Evolutionary conservation across 2,113 vertebrate species (phyloP).

Genomic region (Amazona guildingii): DNA sequence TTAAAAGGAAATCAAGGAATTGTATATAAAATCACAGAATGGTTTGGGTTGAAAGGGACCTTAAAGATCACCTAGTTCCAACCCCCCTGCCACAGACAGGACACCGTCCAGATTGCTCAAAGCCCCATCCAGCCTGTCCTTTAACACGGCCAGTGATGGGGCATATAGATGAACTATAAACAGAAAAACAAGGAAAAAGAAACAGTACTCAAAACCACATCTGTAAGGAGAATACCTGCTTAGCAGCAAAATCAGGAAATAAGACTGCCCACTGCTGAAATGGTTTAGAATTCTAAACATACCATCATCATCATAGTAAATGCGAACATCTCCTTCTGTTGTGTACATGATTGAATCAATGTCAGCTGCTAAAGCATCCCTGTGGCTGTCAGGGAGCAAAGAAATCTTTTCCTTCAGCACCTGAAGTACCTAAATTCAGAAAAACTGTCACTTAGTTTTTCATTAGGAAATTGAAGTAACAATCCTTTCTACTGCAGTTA

Average conservation of each 20-base stretch:
- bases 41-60: background rate
- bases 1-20: background rate
- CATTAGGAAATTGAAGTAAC: background rate
- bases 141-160: background rate
- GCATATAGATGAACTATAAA: background rate
- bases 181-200: background rate
- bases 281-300: slow-evolving; percentile 37
- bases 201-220: background rate
- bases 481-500: background rate
- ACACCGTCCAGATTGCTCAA: background rate
- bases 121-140: background rate
- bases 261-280: background rate
- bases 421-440: slow-evolving; percentile 79
- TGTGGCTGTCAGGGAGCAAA: slow-evolving; percentile 79
- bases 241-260: background rate
- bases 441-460: slow-evolving; percentile 26
- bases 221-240: background rate
- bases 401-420: slow-evolving; percentile 86
- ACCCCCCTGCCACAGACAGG: background rate
- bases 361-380: slow-evolving; percentile 85
- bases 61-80: background rate
- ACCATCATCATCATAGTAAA: slow-evolving; percentile 92
- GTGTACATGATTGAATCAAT: slow-evolving; percentile 86
- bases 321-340: slow-evolving; percentile 84
- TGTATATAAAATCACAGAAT: background rate